These are phyloP conservation scores for Cygnus atratus DNA, from an alignment of 2,113 vertebrate species.

Conservation along the genomic window DNA sequence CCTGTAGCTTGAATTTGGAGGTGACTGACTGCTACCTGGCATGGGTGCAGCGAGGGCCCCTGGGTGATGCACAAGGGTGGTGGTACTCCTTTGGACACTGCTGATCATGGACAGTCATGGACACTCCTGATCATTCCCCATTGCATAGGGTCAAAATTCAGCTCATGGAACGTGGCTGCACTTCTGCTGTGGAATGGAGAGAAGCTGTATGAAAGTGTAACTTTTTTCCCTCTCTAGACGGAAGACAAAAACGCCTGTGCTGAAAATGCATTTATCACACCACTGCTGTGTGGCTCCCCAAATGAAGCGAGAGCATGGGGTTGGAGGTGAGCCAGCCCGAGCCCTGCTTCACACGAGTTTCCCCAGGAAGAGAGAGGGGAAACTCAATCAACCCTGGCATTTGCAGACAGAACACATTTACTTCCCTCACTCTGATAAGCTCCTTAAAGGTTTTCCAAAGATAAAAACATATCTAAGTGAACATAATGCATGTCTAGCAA, in stretches of 20 bases:
- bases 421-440: neutral
- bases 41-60: fast-evolving
- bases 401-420: neutral
- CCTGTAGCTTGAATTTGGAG: too few species aligned
- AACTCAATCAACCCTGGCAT: fast-evolving
- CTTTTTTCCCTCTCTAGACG: neutral
- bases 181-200: neutral
- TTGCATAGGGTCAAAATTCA: neutral
- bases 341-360: neutral
- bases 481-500: neutral
- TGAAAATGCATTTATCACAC: neutral
- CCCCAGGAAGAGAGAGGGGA: too few species aligned
- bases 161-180: neutral
- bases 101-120: too few species aligned
- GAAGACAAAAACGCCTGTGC: fast-evolving
- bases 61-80: too few species aligned
- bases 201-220: neutral
- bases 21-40: too few species aligned
- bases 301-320: fast-evolving
- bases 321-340: fast-evolving
- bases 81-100: too few species aligned
- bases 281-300: neutral
- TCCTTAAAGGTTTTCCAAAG: neutral
- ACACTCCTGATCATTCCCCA: neutral
- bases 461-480: neutral